A percentile compares a stretch with the other conserved stretches of the same genome.
Evolutionary conservation across 1,140 invertebrate genomes (phyloP).

Genomic region (Orussus abietinus): DNA sequence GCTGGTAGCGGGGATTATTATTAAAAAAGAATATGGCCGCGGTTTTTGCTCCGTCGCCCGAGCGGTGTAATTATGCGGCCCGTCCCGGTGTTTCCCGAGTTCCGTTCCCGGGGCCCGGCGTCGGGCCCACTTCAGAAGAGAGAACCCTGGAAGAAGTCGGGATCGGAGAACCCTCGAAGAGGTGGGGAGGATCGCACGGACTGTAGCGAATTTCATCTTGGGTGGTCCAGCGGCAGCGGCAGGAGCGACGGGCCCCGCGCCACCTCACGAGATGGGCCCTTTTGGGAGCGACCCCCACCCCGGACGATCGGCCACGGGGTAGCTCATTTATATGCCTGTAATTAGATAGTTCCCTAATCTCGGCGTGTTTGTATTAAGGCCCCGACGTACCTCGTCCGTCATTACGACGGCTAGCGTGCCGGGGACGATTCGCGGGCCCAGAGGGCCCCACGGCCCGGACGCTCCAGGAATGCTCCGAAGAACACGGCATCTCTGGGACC

Average conservation of each 20-base stretch:
- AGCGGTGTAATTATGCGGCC: too few species aligned
- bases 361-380: conserved; percentile 27
- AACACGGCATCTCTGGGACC: too few species aligned
- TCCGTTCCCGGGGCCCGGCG: too few species aligned
- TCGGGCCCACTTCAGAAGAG: too few species aligned
- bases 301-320: conserved; percentile 13
- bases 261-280: conserved; percentile 38
- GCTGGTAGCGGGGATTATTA: too few species aligned
- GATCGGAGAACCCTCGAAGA: too few species aligned
- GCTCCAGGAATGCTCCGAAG: conserved; percentile 23
- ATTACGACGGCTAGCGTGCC: conserved; percentile 25
- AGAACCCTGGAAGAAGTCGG: too few species aligned
- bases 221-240: conserved; percentile 48
- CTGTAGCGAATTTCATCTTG: conserved; percentile 52
- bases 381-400: conserved; percentile 20
- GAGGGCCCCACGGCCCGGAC: conserved; percentile 2
- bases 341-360: conserved; percentile 46
- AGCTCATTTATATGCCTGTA: conserved; percentile 43
- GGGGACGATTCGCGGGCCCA: conserved; percentile 11
- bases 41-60: too few species aligned
- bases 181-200: too few species aligned
- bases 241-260: conserved; percentile 41
- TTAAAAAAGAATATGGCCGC: too few species aligned
- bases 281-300: conserved; percentile 1
- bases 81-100: too few species aligned